Base-by-base conservation (phyloP, 2,888 invertebrate genomes). In the Macaria liturata region DNA sequence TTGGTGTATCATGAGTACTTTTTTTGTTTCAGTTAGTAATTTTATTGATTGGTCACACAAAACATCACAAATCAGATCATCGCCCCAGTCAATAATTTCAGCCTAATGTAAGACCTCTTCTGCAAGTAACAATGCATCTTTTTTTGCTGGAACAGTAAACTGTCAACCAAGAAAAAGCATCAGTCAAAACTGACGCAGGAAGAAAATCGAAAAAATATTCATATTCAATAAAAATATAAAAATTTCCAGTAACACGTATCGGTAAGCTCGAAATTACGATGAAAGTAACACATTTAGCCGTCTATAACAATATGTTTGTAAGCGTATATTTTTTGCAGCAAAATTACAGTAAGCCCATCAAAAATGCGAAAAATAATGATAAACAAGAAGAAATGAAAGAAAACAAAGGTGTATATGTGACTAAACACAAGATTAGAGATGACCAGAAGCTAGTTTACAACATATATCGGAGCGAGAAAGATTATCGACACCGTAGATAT, bases 321-420 rank as follows among this genome's bases (percentile, higher is more conserved):
- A 43, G 44, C 42, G 48, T 52, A 55, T 51, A 49, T 62, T 50
- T 54, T 57, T 50, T 61, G 39, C 51, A 61, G 57, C 49, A 56
- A 47, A 9, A 46, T 57, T 64, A 65, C 57, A 60, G 70, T 69
- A 66, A 60, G 39, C 58, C 56, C 50, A 57, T 8, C 3, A 55
- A 59, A 59, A 55, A 57, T 59, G 59, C 64, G 66, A 70, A 71
- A 76, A 69, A 78, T 68, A 64, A 83, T 80, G 84, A 78, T 78
- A 80, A 78, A 55, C 55, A 60, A 71, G 68, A 75, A 76, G 77
- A 76, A 74, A 84, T 84, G 84, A 81, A 74, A 76, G 74, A 78
- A 52, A 78, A 65, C 62, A 82, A 78, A 72, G 79, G 69, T 59
- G 72, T 80, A 32, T 69, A 81, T 69, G 80, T 81, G 4, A 76